phyloP scores from a whole-genome alignment of 1,140 invertebrate genomes.

The Cherax destructor region DNA sequence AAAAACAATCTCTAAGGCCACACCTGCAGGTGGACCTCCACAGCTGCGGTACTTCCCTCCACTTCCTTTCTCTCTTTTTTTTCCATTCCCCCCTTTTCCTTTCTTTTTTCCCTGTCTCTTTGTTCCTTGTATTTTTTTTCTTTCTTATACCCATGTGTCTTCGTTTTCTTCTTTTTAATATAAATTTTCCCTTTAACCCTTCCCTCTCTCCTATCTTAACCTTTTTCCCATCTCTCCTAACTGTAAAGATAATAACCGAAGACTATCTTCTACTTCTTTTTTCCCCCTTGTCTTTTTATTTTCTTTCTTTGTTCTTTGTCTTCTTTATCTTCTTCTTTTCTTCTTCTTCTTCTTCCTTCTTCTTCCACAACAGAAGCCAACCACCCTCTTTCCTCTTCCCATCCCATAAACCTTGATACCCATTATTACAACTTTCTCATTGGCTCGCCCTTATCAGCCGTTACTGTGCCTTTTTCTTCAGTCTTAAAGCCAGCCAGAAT shows the following conservation, averaged over 20 bases:
- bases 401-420: background rate
- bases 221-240: too few species aligned
- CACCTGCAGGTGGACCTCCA: background rate
- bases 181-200: too few species aligned
- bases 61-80: background rate
- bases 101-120: background rate
- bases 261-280: background rate
- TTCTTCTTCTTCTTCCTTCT: background rate
- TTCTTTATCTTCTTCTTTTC: background rate
- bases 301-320: too few species aligned
- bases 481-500: background rate
- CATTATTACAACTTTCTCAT: background rate
- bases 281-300: background rate
- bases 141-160: too few species aligned
- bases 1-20: constrained; percentile 30
- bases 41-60: constrained; percentile 6
- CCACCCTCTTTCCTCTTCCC: background rate
- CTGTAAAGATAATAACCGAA: too few species aligned
- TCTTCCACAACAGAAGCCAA: too few species aligned
- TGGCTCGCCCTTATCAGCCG: background rate
- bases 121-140: too few species aligned
- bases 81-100: background rate
- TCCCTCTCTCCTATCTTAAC: too few species aligned
- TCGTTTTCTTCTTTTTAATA: too few species aligned
- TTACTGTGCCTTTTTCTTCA: background rate